Conservation (phyloP, 2,888 invertebrate genomes). For the Mallateleia sp. region DNA sequence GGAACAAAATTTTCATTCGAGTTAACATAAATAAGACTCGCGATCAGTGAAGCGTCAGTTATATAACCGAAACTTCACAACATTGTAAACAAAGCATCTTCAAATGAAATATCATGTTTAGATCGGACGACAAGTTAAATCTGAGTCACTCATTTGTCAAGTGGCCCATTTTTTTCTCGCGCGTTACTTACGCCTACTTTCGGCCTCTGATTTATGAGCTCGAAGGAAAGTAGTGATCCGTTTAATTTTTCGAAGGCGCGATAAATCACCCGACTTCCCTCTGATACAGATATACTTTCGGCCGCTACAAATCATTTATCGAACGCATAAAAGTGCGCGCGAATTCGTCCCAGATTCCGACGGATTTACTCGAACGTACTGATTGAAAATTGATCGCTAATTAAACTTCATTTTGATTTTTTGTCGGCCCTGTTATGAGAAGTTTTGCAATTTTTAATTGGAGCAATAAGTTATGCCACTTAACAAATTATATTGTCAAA, state of each 20-base stretch:
- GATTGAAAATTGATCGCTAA: constrained; percentile 40
- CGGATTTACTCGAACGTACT: background rate
- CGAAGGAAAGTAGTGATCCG: constrained; percentile 60
- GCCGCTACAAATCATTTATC: constrained; percentile 60
- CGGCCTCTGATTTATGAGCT: constrained; percentile 63
- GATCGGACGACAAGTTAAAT: constrained; percentile 63
- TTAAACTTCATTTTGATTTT: constrained; percentile 12
- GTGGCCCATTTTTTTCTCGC: constrained; percentile 56
- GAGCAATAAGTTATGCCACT: too few relatives aligned
- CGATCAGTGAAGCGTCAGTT: constrained; percentile 26
- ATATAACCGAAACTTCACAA: constrained; percentile 46
- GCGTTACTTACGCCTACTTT: constrained; percentile 69
- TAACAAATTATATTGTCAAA: too few relatives aligned
- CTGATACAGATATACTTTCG: constrained; percentile 36
- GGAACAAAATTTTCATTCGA: too few relatives aligned
- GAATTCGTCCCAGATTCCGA: background rate
- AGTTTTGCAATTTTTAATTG: too few relatives aligned
- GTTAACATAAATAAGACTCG: constrained; percentile 41
- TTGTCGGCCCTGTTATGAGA: too few relatives aligned
- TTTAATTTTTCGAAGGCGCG: constrained; percentile 61
- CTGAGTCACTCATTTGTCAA: constrained; percentile 70
- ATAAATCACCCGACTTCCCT: constrained; percentile 59
- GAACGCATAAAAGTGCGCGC: constrained; percentile 33
- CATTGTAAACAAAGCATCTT: constrained; percentile 64
- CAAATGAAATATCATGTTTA: constrained; percentile 72